A percentile compares a stretch with the other conserved stretches of the same genome.
Evolutionary conservation across 1,140 invertebrate genomes (phyloP).

Genomic region (Caligus rogercresseyi): DNA sequence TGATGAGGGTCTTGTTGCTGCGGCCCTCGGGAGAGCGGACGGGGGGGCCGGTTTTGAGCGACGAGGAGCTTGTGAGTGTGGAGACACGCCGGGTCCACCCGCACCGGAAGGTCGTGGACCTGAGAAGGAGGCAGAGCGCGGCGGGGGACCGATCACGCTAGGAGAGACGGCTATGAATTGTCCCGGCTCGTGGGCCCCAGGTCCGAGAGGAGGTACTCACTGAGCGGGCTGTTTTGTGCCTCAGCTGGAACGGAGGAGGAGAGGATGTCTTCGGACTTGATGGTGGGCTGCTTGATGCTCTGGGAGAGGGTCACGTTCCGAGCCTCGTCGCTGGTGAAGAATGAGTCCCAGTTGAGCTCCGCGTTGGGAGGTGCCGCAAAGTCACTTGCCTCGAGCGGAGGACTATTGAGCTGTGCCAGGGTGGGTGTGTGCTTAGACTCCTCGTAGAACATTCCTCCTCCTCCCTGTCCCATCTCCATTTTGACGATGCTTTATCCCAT

Average conservation of each 20-base stretch:
- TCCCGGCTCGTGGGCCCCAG: not conserved
- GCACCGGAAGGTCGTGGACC: not conserved
- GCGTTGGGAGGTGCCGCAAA: too few species aligned
- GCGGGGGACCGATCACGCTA: not conserved
- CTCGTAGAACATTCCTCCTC: not conserved
- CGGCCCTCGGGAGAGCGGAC: slow-evolving; percentile 10
- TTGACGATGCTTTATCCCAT: not conserved
- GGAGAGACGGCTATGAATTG: not conserved
- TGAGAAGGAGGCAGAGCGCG: not conserved
- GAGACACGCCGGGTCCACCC: slow-evolving; percentile 9
- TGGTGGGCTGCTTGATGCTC: not conserved
- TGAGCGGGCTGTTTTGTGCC: slow-evolving; percentile 5
- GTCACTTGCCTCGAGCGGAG: not conserved
- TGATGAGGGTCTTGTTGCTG: not conserved
- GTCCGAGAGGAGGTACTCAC: slow-evolving; percentile 2
- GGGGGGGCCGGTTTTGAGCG: not conserved
- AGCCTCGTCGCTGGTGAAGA: not conserved
- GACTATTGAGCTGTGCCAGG: slow-evolving; percentile 9
- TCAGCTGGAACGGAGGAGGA: slow-evolving; percentile 13
- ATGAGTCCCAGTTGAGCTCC: slow-evolving; percentile 1
- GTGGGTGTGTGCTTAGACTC: not conserved
- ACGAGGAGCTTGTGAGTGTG: not conserved
- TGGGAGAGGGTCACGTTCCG: not conserved
- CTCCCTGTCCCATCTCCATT: not conserved
- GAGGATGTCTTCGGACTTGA: not conserved